Evolutionary conservation across 2,113 vertebrate genomes (phyloP).

Genomic region (Cyanoderma ruficeps): DNA sequence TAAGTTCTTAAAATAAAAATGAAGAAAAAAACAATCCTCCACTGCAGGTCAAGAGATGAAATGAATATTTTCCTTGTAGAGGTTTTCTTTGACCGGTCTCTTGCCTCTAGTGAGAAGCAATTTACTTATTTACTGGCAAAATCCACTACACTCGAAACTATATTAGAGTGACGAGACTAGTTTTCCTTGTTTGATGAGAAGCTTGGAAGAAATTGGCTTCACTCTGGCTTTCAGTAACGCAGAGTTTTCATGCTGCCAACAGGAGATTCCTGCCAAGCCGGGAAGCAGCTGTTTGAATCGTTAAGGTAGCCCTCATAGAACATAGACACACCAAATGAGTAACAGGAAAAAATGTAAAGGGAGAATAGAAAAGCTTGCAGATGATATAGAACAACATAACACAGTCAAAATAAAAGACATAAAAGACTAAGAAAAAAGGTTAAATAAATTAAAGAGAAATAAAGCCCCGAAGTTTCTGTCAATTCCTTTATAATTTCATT

Average conservation of each 20-base stretch:
- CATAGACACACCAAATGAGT: background rate
- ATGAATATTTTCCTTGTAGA: background rate
- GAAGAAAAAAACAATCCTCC: background rate
- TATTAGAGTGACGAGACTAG: background rate
- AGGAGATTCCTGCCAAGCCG: background rate
- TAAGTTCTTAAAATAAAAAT: background rate
- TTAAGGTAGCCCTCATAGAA: background rate
- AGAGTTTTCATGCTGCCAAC: background rate
- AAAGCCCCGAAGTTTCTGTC: background rate
- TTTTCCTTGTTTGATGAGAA: background rate
- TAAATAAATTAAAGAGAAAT: background rate
- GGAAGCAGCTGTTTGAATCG: background rate
- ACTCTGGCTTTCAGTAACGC: background rate
- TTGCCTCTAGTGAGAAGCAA: background rate
- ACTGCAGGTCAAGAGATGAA: background rate
- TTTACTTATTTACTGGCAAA: slow-evolving; percentile 14
- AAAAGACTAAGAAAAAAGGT: background rate
- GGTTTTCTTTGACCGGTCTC: background rate
- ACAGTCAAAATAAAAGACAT: background rate
- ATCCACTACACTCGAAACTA: background rate
- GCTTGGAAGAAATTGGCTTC: background rate
- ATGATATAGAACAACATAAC: background rate
- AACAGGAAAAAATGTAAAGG: background rate
- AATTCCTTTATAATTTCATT: background rate
- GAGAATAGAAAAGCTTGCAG: background rate